phyloP scores from a whole-genome alignment of 2,113 vertebrate species.

The Antennarius striatus region DNA sequence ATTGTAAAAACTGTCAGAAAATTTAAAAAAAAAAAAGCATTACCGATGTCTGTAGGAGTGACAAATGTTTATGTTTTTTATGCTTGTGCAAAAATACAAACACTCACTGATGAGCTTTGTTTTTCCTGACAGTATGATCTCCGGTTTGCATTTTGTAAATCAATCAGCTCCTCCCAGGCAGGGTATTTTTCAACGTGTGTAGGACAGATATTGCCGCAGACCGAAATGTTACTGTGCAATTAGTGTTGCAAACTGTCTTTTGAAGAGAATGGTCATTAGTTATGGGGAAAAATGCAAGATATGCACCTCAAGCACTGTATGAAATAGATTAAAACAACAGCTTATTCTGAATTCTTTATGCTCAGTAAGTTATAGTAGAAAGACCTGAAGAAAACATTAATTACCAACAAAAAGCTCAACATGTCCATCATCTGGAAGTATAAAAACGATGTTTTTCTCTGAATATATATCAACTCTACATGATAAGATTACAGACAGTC shows the following conservation, averaged over 20 bases:
- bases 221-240: not conserved
- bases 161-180: constrained; percentile 48
- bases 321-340: too few relatives aligned
- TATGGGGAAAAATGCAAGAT: not conserved
- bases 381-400: constrained; percentile 6
- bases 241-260: not conserved
- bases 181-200: constrained; percentile 31
- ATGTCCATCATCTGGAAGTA: too few relatives aligned
- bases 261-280: constrained; percentile 4
- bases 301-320: not conserved
- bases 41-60: constrained; percentile 30
- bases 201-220: constrained; percentile 26
- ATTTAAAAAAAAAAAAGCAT: not conserved
- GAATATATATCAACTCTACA: constrained; percentile 20
- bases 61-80: constrained; percentile 49
- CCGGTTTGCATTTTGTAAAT: constrained; percentile 44
- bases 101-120: constrained; percentile 46
- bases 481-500: constrained; percentile 19
- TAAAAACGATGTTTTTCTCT: constrained; percentile 5
- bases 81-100: constrained; percentile 35
- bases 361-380: too few relatives aligned
- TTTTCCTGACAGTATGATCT: constrained; percentile 52
- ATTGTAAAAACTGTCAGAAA: constrained; percentile 29
- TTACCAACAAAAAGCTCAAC: constrained; percentile 18
- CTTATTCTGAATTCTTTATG: too few relatives aligned